Base-by-base conservation (phyloP, 2,113 vertebrate genomes). In the Morone saxatilis region DNA sequence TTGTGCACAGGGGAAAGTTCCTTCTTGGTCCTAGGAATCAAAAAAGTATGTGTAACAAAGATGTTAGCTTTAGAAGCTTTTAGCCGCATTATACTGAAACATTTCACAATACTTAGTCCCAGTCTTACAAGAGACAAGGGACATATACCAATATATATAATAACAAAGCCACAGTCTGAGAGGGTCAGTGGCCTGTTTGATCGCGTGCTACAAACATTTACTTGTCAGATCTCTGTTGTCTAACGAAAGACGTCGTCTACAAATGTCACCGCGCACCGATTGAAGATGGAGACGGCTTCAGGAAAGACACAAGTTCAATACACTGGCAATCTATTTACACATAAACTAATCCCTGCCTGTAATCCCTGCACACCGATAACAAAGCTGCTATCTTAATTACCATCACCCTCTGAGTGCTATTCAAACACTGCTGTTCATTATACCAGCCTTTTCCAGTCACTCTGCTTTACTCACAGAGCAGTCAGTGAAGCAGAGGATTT, bases 321-420 rank as follows among this genome's bases (percentile, higher is more conserved):
- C 79, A 74, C 50, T 22, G 67, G 19, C 62, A 85, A 68, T 87
- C 69, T 93, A 88, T 93, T 91, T 88, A 92, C 88, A 89, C 89
- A 76, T 92, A 57, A 89, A 77, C 74, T 90, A 92, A 94, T 94
- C 91, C 89, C 38, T 63, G 59, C 54, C 89, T 77, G 54, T 89
- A 92, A 93, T 89, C 83, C 90, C 62, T 43, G 57, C 67, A 60
- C 89, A 59, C 78, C 1, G 53, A 81, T 88, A 89, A 70, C 57
- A 85, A 74, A 86, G 88, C 81, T 36, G 36, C 80, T 83, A 93
- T 92, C 87, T 90, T 93, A 92, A 93, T 94, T 92, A 92, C 51
- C 84, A 94, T 94, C 92, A 67, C 84, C 56, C 89, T 66, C 76
- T 74, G 81, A 80, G 84, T 77, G 84, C 83, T 84, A 71, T 85